A percentile compares a stretch with the other conserved stretches of the same genome.
phyloP scores from a whole-genome alignment of 1,140 invertebrate genomes.

The Araneus ventricosus region DNA sequence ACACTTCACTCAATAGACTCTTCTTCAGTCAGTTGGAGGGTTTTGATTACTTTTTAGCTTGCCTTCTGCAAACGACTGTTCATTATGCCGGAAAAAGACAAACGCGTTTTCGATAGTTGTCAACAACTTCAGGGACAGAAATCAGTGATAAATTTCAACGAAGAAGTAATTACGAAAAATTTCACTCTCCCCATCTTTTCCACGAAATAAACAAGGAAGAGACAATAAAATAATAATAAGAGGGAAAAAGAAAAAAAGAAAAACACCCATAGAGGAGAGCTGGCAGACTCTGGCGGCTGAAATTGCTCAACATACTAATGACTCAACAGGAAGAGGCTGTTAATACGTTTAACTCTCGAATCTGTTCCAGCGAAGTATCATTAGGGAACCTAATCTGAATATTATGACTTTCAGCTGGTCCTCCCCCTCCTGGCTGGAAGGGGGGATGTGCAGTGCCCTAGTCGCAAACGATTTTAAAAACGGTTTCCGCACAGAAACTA shows the following conservation, averaged over 20 bases:
- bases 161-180: slow-evolving; percentile 67
- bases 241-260: slow-evolving; percentile 15
- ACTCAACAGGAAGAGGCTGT: slow-evolving; percentile 67
- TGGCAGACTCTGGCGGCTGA: not conserved
- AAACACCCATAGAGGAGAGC: not conserved
- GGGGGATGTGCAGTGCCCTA: not conserved
- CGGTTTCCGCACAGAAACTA: slow-evolving; percentile 48
- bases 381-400: slow-evolving; percentile 71
- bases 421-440: not conserved
- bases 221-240: slow-evolving; percentile 52
- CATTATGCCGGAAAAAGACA: slow-evolving; percentile 58
- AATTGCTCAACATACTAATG: slow-evolving; percentile 56
- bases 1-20: not conserved
- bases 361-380: slow-evolving; percentile 57
- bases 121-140: slow-evolving; percentile 55
- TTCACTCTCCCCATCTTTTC: not conserved
- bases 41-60: slow-evolving; percentile 2
- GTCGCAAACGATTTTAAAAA: slow-evolving; percentile 69
- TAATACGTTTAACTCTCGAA: slow-evolving; percentile 59
- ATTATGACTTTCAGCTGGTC: slow-evolving; percentile 70
- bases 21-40: not conserved
- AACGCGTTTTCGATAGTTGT: slow-evolving; percentile 68
- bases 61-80: slow-evolving; percentile 17
- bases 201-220: slow-evolving; percentile 21
- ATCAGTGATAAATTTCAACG: slow-evolving; percentile 63